These are phyloP conservation scores for Drosophila ficusphila DNA, from an alignment of 1,140 invertebrate genomes.

Conservation along the genomic window DNA sequence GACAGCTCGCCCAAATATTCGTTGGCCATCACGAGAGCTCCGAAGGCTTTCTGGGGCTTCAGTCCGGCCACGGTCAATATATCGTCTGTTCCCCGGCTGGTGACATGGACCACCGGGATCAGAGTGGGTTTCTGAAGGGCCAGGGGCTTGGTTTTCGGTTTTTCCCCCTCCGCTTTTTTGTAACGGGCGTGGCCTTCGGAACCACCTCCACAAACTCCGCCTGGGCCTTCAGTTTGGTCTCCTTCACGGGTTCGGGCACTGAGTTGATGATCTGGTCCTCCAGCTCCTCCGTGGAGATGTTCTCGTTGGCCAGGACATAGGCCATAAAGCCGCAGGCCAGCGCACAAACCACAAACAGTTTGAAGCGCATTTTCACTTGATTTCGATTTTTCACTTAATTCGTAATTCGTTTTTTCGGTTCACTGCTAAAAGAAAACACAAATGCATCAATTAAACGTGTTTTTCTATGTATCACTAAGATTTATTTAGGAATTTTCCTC, in stretches of 20 bases:
- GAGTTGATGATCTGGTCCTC: constrained; percentile 66
- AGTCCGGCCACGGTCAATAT: constrained; percentile 61
- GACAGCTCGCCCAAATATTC: constrained; percentile 76
- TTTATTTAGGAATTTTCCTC: constrained; percentile 29
- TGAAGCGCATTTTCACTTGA: constrained; percentile 75
- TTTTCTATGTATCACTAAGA: not conserved
- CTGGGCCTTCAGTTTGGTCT: constrained; percentile 14
- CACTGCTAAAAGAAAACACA: constrained; percentile 49
- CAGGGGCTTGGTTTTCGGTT: constrained; percentile 1
- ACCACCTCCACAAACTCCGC: constrained; percentile 20
- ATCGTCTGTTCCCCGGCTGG: constrained; percentile 66
- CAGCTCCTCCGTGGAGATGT: constrained; percentile 72
- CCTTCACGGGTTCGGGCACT: constrained; percentile 42
- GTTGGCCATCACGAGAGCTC: constrained; percentile 57
- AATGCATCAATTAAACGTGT: not conserved
- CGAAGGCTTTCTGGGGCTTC: constrained; percentile 58
- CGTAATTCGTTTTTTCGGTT: constrained; percentile 54
- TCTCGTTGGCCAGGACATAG: constrained; percentile 78
- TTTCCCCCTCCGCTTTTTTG: constrained; percentile 35
- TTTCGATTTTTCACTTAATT: constrained; percentile 34
- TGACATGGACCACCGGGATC: constrained; percentile 45
- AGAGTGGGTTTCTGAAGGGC: constrained; percentile 28
- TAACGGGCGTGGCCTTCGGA: constrained; percentile 17
- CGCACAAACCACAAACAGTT: constrained; percentile 77
- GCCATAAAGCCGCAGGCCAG: constrained; percentile 77